These are phyloP conservation scores for Pseudococcus longispinus DNA, from an alignment of 2,888 invertebrate species.

Conservation along the genomic window DNA sequence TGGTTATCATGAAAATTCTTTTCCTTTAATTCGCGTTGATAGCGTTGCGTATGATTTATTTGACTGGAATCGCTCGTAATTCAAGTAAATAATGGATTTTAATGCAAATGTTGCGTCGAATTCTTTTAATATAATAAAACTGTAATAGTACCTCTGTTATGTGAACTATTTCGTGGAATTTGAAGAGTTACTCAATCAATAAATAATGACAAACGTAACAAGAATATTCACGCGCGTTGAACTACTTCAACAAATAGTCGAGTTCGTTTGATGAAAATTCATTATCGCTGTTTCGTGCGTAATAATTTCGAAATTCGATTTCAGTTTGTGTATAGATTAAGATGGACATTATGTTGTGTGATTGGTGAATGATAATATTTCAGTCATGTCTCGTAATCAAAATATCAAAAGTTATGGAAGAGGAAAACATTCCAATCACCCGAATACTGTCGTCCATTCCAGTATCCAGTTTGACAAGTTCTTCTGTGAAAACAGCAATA, in stretches of 20 bases:
- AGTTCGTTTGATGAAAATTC: neutral
- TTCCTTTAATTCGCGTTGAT: neutral
- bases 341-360: neutral
- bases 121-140: neutral
- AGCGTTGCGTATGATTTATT: neutral
- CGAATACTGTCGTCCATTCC: slow-evolving; percentile 62
- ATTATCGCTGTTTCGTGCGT: neutral
- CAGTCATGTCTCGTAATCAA: slow-evolving; percentile 49
- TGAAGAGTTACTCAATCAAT: neutral
- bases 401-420: slow-evolving; percentile 59
- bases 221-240: neutral
- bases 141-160: neutral
- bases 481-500: slow-evolving; percentile 80
- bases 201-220: neutral
- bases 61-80: neutral
- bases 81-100: neutral
- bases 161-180: neutral
- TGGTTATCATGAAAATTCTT: slow-evolving; percentile 24
- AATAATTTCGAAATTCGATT: neutral
- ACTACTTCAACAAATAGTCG: neutral
- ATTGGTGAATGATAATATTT: slow-evolving; percentile 7
- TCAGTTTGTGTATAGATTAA: neutral
- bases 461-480: slow-evolving; percentile 73
- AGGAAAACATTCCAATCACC: slow-evolving; percentile 59
- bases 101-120: neutral